Base-by-base conservation (phyloP, 92 coral and sea anemone genomes). In the Bergia puertoricense region DNA sequence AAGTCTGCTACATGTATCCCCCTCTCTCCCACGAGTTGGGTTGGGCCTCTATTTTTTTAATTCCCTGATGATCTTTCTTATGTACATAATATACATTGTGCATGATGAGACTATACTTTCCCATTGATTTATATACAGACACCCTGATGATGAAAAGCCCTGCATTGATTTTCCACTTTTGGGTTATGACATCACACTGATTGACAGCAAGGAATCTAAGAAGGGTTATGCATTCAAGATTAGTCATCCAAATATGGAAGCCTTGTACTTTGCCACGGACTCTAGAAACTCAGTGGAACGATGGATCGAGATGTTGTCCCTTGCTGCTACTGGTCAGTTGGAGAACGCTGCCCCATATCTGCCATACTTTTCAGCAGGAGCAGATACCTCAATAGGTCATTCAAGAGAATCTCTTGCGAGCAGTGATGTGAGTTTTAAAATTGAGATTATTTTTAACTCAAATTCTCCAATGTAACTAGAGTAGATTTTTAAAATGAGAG, bases 291-390 rank as follows among this genome's bases (percentile, higher is more conserved):
- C 97, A 14, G 93, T 97, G 20, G 98, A 95, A 72, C 92, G 98
- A 13, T 97, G 99, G 99, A 94, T 97, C 51, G 99, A 97, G 48
- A 92, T 97, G 88, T 91, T 97, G 20, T 97, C 99, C 36, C 91
- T 97, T 6, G 98, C 97, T 0, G 94, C 98, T 9, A 97, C 99
- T 38, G 98, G 97, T 22, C 88, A 98, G 84, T 92, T 88, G 40
- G 97, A 97, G 74, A 92, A 92, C 41, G 91, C 95, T n/a, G 91
- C 98, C 2, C 98, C 98, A 37, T 95, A 93, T 85, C 96, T 94
- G 6, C 96, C 98, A 0, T 95, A 92, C 86, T 95, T 95, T 59
- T 91, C 91, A 20, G 90, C 94, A 36, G 87, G 42, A 14, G 78
- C 67, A n/a, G 79, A 69, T 69, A 18, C 77, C 2, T 84, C 87